These are phyloP conservation scores for Fulica atra DNA, from an alignment of 2,113 vertebrate species.

Conservation along the genomic window DNA sequence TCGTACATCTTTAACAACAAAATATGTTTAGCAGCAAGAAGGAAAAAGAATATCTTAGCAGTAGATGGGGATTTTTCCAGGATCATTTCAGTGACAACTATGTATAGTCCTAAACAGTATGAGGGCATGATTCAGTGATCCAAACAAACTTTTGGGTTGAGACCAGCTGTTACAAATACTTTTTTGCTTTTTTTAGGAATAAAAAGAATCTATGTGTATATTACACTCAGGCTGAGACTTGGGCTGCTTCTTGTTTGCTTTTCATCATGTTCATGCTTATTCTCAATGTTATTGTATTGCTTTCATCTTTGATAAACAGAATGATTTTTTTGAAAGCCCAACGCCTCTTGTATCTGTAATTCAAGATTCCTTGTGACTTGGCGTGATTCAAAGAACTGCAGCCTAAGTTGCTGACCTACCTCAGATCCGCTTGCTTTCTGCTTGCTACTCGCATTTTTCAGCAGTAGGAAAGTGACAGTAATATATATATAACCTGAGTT, in stretches of 20 bases:
- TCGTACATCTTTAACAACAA: background rate
- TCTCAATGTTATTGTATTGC: slow-evolving; percentile 62
- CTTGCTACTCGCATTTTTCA: slow-evolving; percentile 4
- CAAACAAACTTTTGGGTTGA: slow-evolving; percentile 51
- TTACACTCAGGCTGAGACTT: slow-evolving; percentile 32
- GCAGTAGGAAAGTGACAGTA: background rate
- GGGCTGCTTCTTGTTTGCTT: slow-evolving; percentile 39
- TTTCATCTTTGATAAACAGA: slow-evolving; percentile 70
- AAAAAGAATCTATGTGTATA: slow-evolving; percentile 45
- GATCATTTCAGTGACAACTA: background rate
- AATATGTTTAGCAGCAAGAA: slow-evolving; percentile 15
- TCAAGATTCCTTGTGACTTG: slow-evolving; percentile 45
- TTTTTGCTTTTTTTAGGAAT: slow-evolving; percentile 62
- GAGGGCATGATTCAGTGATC: slow-evolving; percentile 23
- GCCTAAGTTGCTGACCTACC: background rate
- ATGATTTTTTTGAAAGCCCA: background rate
- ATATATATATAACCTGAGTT: background rate
- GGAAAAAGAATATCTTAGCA: background rate
- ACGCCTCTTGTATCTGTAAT: background rate
- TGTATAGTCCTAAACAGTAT: background rate
- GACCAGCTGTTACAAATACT: slow-evolving; percentile 42
- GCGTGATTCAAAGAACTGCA: background rate
- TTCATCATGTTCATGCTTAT: slow-evolving; percentile 43
- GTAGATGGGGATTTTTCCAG: slow-evolving; percentile 24
- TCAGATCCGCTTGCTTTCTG: slow-evolving; percentile 1